Evolutionary conservation across 2,888 invertebrate species (phyloP).

Genomic region (Brachycybe producta): DNA sequence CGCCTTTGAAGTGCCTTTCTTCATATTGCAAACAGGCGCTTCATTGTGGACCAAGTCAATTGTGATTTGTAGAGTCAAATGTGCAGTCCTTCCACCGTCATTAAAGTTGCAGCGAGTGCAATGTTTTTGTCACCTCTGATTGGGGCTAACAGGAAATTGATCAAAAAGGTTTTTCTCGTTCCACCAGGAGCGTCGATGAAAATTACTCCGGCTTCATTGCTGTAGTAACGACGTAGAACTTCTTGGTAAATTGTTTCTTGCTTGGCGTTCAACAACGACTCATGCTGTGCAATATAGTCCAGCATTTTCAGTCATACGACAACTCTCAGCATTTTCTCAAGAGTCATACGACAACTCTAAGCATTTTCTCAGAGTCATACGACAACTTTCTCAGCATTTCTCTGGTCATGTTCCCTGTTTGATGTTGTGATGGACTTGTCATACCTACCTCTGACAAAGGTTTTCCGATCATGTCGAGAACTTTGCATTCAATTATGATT

Average conservation of each 20-base stretch:
- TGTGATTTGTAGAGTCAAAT: too few relatives aligned
- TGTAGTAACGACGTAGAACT: too few relatives aligned
- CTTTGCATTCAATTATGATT: conserved; percentile 14
- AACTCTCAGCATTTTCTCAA: too few relatives aligned
- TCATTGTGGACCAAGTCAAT: too few relatives aligned
- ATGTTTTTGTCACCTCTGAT: conserved; percentile 28
- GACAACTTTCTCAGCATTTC: neutral
- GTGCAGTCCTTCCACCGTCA: conserved; percentile 33
- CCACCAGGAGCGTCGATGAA: conserved; percentile 33
- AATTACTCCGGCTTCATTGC: conserved; percentile 19
- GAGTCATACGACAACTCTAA: too few relatives aligned
- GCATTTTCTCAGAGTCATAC: neutral
- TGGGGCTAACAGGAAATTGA: conserved; percentile 30
- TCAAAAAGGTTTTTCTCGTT: conserved; percentile 35
- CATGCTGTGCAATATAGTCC: too few relatives aligned
- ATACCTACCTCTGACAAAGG: conserved; percentile 9
- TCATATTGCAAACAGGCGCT: too few relatives aligned
- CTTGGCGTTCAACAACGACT: too few relatives aligned
- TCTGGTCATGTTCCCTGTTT: neutral
- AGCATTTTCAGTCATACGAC: too few relatives aligned
- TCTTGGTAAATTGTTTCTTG: too few relatives aligned
- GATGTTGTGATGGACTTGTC: conserved; percentile 10
- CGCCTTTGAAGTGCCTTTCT: too few relatives aligned
- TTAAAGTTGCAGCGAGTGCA: conserved; percentile 33
- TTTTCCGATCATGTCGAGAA: conserved; percentile 12